Base-by-base conservation (phyloP, 2,888 invertebrate species). In the Acleris sparsana region DNA sequence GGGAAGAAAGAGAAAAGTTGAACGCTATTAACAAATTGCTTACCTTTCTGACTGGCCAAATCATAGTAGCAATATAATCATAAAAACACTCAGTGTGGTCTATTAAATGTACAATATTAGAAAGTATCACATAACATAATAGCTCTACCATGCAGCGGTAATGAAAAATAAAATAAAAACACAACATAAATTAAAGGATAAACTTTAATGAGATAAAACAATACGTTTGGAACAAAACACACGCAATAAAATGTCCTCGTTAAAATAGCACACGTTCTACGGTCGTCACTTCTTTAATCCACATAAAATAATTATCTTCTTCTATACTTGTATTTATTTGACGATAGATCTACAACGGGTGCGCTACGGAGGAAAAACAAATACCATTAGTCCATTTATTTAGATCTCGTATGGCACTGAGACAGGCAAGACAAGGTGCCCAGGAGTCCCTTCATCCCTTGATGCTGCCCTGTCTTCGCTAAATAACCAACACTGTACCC, bases 311-410 rank as follows among this genome's bases (percentile, higher is more conserved):
- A 51, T 68, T 69, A 67, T 86, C 91, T 88, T 86, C 88, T 88
- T 83, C 87, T 85, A 84, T 86, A 89, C 84, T 89, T 91, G 88
- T 84, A 90, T 89, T 85, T 92, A 84, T 88, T 92, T 84, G 84
- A 75, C 73, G 82, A 82, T 75, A 87, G 79, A 83, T 88, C 89
- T 87, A 92, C 83, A 75, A 85, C 85, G 86, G 91, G 90, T 85
- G 92, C 92, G 88, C 92, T 92, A 92, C 80, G 87, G 83, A 89
- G 80, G 77, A 88, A 89, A 88, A 82, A 83, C 71, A 69, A 70
- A 72, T 63, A 72, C 44, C 69, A 77, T 79, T 77, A 78, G 75
- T 63, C 59, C 53, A 52, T 63, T 60, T 16, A 53, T 20, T 55
- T 39, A 39, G 62, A 53, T 39, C 33, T 53, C 49, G 33, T 53